Conservation (phyloP, 2,113 vertebrate genomes). For the Austrofundulus limnaeus region DNA sequence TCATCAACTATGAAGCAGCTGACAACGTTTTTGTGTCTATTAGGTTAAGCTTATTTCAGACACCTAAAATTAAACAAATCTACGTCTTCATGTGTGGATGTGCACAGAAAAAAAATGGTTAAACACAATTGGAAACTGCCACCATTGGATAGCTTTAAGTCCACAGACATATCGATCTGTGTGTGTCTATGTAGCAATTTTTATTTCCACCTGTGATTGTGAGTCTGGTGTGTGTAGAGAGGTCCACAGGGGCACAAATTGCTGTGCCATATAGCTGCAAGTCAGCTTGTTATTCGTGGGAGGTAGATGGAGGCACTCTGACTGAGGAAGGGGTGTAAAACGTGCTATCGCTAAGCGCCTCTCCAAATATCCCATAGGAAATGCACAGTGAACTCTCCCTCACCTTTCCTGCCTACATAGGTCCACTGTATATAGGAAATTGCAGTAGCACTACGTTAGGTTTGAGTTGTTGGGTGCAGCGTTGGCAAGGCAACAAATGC, state of each 20-base stretch:
- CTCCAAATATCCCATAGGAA: conserved; percentile 49
- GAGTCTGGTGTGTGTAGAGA: conserved; percentile 1
- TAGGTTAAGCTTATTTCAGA: conserved; percentile 30
- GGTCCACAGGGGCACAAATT: conserved; percentile 25
- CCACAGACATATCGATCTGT: conserved; percentile 1
- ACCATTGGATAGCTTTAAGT: not conserved
- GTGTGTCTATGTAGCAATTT: conserved; percentile 9
- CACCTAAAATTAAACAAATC: conserved; percentile 27
- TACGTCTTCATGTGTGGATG: not conserved
- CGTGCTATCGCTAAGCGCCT: conserved; percentile 44
- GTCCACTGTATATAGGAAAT: conserved; percentile 6
- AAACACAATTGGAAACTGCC: not conserved
- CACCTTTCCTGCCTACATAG: conserved; percentile 25
- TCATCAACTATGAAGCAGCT: conserved; percentile 43
- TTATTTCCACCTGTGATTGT: conserved; percentile 11
- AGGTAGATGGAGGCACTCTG: conserved; percentile 41
- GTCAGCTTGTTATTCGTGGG: conserved; percentile 20
- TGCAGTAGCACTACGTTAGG: conserved; percentile 3
- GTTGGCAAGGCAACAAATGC: conserved; percentile 56
- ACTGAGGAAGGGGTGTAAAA: conserved; percentile 47
- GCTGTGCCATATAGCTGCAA: conserved; percentile 31
- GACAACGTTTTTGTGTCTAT: conserved; percentile 51
- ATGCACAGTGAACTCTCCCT: conserved; percentile 38
- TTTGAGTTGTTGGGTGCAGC: conserved; percentile 16
- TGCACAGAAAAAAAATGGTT: not conserved